Conservation (phyloP, 35 echinoderm and acorn worm species). For the Heliocidaris erythrogramma region DNA sequence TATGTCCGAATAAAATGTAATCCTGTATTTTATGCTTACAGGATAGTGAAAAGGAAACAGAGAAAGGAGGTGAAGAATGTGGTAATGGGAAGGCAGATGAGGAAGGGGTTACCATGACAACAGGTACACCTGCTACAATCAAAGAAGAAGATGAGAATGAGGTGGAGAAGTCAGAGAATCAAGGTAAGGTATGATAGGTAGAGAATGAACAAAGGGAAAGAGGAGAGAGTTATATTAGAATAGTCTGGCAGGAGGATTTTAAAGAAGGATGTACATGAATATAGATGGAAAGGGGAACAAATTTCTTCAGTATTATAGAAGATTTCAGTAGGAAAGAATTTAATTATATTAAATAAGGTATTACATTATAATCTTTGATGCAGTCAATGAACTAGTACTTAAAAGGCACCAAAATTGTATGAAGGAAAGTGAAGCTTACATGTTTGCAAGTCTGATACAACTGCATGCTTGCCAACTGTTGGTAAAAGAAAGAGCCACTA, state of each 20-base stretch:
- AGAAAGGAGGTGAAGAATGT: conserved; percentile 24
- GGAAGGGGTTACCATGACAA: conserved; percentile 42
- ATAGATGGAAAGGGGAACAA: background rate
- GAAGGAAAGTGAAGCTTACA: too few species aligned
- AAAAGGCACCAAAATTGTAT: too few species aligned
- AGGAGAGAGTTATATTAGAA: background rate
- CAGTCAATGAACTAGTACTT: too few species aligned
- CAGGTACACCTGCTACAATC: conserved; percentile 15
- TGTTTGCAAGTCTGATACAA: too few species aligned
- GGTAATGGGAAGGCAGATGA: conserved; percentile 33
- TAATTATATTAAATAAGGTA: too few species aligned
- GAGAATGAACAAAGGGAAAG: background rate
- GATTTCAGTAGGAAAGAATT: too few species aligned
- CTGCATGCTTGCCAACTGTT: too few species aligned
- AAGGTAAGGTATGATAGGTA: background rate
- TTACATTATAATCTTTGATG: too few species aligned
- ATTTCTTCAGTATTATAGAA: too few species aligned
- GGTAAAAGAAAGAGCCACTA: too few species aligned
- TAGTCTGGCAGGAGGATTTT: background rate
- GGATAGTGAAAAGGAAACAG: conserved; percentile 42
- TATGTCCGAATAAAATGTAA: too few species aligned
- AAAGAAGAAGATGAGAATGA: conserved; percentile 51
- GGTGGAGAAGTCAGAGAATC: conserved; percentile 44
- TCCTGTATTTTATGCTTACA: background rate
- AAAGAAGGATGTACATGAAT: background rate